These are phyloP conservation scores for Acrossocheilus wenchowensis DNA, from an alignment of 2,797 vertebrate genomes.

Conservation along the genomic window DNA sequence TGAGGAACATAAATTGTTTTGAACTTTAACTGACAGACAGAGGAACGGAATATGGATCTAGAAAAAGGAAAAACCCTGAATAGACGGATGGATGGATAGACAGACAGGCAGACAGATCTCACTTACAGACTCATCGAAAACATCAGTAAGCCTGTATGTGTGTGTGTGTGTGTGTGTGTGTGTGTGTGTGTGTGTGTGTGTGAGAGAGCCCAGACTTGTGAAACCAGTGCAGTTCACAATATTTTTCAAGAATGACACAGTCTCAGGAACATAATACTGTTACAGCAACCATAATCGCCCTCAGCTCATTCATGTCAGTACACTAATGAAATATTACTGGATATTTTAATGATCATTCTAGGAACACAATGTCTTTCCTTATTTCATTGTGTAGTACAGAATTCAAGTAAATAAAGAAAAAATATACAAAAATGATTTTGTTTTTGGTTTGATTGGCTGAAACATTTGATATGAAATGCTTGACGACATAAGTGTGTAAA, in stretches of 20 bases:
- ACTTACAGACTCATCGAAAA: background rate
- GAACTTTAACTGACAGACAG: background rate
- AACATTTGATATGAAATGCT: background rate
- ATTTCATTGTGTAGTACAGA: background rate
- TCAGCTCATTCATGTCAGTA: constrained; percentile 1
- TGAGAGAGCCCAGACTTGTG: background rate
- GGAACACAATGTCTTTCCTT: background rate
- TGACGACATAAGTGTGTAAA: no score
- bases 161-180: background rate
- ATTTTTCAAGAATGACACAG: constrained; percentile 3
- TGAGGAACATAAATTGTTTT: background rate
- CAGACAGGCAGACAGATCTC: background rate
- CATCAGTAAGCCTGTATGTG: background rate
- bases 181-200: background rate
- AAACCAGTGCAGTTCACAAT: background rate
- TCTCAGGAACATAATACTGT: background rate
- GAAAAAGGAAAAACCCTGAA: background rate
- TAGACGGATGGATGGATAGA: background rate
- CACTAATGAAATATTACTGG: background rate
- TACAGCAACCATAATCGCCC: background rate
- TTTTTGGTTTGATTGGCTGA: background rate
- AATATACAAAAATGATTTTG: no score
- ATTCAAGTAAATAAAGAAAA: background rate
- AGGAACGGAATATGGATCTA: background rate
- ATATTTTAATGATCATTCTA: background rate